Evolutionary conservation across 2,797 vertebrate genomes (phyloP), one percentile per base, ranked within the genome.

Genomic region (Coluber constrictor): DNA sequence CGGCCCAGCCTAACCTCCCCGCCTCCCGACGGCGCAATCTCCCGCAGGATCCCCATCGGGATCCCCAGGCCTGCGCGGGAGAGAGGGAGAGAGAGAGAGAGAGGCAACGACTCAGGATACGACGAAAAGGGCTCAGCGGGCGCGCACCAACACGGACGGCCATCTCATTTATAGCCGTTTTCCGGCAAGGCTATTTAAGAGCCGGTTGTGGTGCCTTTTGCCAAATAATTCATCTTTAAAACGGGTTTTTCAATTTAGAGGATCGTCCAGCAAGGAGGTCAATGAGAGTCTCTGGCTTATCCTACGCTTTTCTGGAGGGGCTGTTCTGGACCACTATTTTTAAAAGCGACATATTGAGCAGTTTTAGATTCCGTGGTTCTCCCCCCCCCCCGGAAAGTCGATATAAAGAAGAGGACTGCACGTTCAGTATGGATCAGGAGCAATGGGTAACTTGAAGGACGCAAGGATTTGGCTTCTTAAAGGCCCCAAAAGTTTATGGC

Each of bases 331-430:
- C 4, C 43, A 47, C 20, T 25, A 12, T 47, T 25, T 3, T 83
- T 83, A 43, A 43, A 83, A 43, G 74, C 74, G 47, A 43, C 20
- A 5, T 8, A 43, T 1, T 47, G 20, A 43, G 20, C 20, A 25
- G 23, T 47, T 47, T 83, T 25, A 79, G 74, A 47, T 25, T 47
- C 37, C 2, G 4, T 66, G 61, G 18, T 74, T 27, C 0, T 1
- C 1, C 3, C 37, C 18, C 70, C 3, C 7, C 18, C 3, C 3
- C 0, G 6, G 4, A 25, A 83, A 47, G 10, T 25, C 20, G 10
- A 83, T 11, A 47, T 25, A 83, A 83, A 83, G 74, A 83, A 47
- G 74, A 47, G 32, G 32, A 47, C 10, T 83, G 74, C 74, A 2
- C 1, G 74, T 47, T 83, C 43, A 79, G 20, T 43, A 47, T 47